These are phyloP conservation scores for Lagria hirta DNA, from an alignment of 2,888 invertebrate species.

Conservation along the genomic window DNA sequence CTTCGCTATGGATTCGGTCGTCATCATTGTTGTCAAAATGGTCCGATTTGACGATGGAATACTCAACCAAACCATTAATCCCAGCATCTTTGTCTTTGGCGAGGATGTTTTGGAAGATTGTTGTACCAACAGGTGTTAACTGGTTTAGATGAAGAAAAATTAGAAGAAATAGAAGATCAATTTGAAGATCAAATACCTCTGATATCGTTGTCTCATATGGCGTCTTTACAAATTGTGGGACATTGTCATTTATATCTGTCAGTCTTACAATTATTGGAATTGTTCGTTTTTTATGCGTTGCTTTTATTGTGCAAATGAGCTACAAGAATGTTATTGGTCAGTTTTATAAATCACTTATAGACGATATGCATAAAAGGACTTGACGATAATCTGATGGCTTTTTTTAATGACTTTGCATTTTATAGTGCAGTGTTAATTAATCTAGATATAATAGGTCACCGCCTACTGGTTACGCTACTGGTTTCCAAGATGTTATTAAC, in stretches of 20 bases:
- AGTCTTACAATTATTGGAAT: constrained; percentile 88
- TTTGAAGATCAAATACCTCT: constrained; percentile 65
- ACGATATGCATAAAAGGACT: neutral
- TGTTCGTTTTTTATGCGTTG: constrained; percentile 77
- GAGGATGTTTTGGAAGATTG: constrained; percentile 78
- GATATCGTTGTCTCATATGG: constrained; percentile 83
- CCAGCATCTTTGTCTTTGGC: constrained; percentile 84
- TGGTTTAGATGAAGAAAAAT: constrained; percentile 46
- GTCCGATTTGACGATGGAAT: constrained; percentile 75
- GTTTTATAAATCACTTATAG: neutral
- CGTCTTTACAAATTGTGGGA: constrained; percentile 79
- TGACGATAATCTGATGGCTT: too few relatives aligned
- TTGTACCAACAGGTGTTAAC: constrained; percentile 83
- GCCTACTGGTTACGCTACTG: too few relatives aligned
- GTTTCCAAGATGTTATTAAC: too few relatives aligned
- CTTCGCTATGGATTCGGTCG: constrained; percentile 64
- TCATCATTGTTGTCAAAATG: constrained; percentile 61
- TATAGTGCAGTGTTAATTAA: too few relatives aligned
- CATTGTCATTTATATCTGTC: constrained; percentile 88
- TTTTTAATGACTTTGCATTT: too few relatives aligned
- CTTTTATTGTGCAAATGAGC: constrained; percentile 81
- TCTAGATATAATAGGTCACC: too few relatives aligned
- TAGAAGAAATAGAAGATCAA: constrained; percentile 3
- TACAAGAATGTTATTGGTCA: too few relatives aligned
- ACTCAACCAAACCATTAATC: constrained; percentile 85